These are phyloP conservation scores for Benthosema pterotum DNA, from an alignment of 2,797 vertebrate genomes.

Conservation along the genomic window DNA sequence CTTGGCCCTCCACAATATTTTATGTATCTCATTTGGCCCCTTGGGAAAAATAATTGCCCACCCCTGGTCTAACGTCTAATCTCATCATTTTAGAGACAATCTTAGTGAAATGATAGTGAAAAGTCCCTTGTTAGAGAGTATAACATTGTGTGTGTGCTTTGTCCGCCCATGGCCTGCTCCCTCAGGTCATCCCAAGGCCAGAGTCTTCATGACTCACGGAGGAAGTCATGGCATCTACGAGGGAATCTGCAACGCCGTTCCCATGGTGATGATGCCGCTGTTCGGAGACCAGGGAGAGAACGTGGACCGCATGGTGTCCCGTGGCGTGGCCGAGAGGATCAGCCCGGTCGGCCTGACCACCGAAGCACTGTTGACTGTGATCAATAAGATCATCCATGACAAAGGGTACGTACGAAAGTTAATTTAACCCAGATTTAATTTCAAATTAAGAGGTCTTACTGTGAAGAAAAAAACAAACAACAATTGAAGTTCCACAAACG, in stretches of 20 bases:
- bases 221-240: slow-evolving; percentile 92
- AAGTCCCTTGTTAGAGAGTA: no score
- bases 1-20: no score
- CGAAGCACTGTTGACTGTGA: slow-evolving; percentile 73
- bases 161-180: slow-evolving; percentile 1
- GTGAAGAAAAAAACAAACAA: no score
- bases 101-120: no score
- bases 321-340: slow-evolving; percentile 83
- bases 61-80: no score
- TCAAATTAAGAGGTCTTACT: no score
- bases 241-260: slow-evolving; percentile 89
- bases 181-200: slow-evolving; percentile 87
- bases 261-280: slow-evolving; percentile 92
- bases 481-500: no score
- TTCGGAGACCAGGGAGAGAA: slow-evolving; percentile 94
- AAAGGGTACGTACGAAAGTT: slow-evolving; percentile 80
- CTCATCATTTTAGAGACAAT: no score
- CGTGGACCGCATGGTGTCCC: slow-evolving; percentile 78
- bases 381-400: slow-evolving; percentile 83
- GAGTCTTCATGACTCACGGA: slow-evolving; percentile 90
- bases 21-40: no score
- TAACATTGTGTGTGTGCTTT: no score
- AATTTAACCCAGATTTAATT: no score
- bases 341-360: slow-evolving; percentile 80
- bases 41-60: no score